Conservation (phyloP, 2,888 invertebrate genomes). For the Autographa gamma region DNA sequence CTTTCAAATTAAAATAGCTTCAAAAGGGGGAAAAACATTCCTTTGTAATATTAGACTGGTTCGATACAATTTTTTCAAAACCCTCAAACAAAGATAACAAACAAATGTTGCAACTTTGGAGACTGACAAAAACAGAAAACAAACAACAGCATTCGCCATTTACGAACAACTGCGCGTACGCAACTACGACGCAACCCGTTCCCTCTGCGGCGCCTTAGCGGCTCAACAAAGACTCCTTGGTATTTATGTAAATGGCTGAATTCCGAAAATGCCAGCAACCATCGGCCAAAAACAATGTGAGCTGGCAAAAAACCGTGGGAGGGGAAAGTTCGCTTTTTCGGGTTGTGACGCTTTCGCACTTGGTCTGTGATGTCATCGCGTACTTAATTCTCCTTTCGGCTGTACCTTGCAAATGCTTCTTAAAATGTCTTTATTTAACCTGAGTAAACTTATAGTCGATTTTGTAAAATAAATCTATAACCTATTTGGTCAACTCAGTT, state of each 20-base stretch:
- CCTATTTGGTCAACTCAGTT: too few species aligned
- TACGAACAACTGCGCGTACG: slow-evolving; percentile 62
- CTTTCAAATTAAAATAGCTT: neutral
- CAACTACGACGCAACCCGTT: slow-evolving; percentile 65
- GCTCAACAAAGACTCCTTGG: slow-evolving; percentile 83
- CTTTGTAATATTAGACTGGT: neutral
- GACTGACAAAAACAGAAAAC: slow-evolving; percentile 69
- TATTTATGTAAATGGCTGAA: slow-evolving; percentile 87
- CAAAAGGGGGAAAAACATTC: neutral
- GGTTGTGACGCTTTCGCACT: slow-evolving; percentile 73
- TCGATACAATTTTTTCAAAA: slow-evolving; percentile 27
- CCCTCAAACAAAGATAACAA: slow-evolving; percentile 55
- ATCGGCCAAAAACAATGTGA: slow-evolving; percentile 81
- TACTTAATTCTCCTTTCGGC: slow-evolving; percentile 36
- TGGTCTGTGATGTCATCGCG: slow-evolving; percentile 58
- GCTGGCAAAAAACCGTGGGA: slow-evolving; percentile 76
- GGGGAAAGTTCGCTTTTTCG: slow-evolving; percentile 84
- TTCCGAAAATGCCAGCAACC: slow-evolving; percentile 84
- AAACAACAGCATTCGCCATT: slow-evolving; percentile 68
- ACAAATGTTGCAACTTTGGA: slow-evolving; percentile 68
- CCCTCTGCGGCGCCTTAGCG: slow-evolving; percentile 83
- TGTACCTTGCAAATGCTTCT: neutral
- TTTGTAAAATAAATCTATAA: too few species aligned
- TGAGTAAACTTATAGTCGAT: neutral
- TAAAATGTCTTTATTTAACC: neutral